Evolutionary conservation across 2,113 vertebrate genomes (phyloP), one percentile per base, ranked within the genome.

Genomic region (Leptodactylus fuscus): DNA sequence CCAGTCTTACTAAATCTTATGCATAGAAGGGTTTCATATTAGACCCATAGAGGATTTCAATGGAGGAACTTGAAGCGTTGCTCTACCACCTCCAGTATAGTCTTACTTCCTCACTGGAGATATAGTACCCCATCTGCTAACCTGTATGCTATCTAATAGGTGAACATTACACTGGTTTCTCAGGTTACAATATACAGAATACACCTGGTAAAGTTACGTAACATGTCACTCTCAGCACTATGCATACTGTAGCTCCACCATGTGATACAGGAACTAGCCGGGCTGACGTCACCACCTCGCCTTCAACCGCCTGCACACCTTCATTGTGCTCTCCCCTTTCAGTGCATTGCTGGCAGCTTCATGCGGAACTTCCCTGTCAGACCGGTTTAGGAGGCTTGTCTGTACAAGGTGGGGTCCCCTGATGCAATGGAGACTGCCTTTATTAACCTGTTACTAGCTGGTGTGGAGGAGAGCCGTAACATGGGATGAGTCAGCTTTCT

Each of bases 381-480:
- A 86, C 84, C 84, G 75, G 84, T 86, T 86, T 86, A 44, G 4
- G 67, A 81, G 84, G 75, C 84, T 24, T 81, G 77, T 58, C 84
- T 73, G 34, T 80, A 79, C 67, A 73, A 86, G 84, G 84, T 80
- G 84, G 84, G 65, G 84, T 73, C 62, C 46, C 38, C 62, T 73
- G 48, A 80, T 73, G 75, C 74, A 78, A 79, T 70, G 74, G 74
- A 67, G 41, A 27, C 34, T 62, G 71, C 75, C 58, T 77, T 76
- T 71, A 16, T 85, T 86, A 71, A 81, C 58, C 65, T 60, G 15
- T 86, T 85, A 73, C 24, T 58, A 36, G 48, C 27, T 48, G 48
- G 16, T 32, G 48, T 22, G 46, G 15, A 53, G 18, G 16, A 53
- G 46, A 16, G 34, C 3, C 3, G 38, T 32, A 34, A 36, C 22